Percentiles rank a stretch among this genome's conserved stretches.
Conservation (phyloP, 2,888 invertebrate genomes). For the Parapristionchus giblindavisi region DNA sequence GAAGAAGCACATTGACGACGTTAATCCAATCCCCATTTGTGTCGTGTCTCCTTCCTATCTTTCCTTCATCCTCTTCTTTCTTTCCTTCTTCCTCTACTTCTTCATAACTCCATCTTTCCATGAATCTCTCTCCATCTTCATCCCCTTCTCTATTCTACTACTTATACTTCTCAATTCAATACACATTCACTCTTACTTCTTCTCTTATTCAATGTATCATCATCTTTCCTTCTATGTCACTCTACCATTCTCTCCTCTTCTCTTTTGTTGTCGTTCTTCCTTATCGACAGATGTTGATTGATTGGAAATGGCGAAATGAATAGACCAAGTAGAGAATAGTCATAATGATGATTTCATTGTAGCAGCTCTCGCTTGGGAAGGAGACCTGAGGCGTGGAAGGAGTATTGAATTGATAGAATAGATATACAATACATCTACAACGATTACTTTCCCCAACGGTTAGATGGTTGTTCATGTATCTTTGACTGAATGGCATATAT, state of each 20-base stretch:
- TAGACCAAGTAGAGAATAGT: background rate
- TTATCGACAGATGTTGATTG: conserved; percentile 5
- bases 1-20: conserved; percentile 15
- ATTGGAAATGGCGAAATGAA: background rate
- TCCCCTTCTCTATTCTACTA: conserved; percentile 1
- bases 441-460: conserved; percentile 33
- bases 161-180: conserved; percentile 14
- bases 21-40: conserved; percentile 37
- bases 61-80: background rate
- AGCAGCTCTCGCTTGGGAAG: conserved; percentile 23
- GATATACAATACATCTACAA: background rate
- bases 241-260: background rate
- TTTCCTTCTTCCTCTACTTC: background rate
- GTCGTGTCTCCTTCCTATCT: background rate
- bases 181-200: background rate
- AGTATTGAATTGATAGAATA: background rate
- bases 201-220: conserved; percentile 17
- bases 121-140: conserved; percentile 29
- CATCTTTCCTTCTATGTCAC: background rate
- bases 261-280: background rate
- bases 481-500: background rate
- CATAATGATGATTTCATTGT: background rate
- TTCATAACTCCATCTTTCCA: background rate
- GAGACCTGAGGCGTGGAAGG: conserved; percentile 3
- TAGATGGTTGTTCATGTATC: background rate